These are phyloP conservation scores for Terebella lapidaria DNA, from an alignment of 2,888 invertebrate genomes.

Conservation along the genomic window DNA sequence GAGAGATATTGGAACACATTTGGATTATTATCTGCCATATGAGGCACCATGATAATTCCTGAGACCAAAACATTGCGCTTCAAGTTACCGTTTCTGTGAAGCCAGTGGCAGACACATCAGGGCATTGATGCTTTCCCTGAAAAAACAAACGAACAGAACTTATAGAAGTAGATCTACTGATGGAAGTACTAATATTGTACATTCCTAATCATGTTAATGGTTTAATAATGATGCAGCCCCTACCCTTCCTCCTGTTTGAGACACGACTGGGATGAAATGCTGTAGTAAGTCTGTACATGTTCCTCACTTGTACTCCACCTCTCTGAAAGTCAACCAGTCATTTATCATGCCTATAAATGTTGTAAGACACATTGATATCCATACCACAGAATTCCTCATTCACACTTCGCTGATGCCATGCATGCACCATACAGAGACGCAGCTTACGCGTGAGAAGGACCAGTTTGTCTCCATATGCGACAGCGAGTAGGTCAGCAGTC, in stretches of 20 bases:
- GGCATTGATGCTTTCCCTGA: slow-evolving; percentile 55
- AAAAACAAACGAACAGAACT: slow-evolving; percentile 22
- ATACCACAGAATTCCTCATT: too few species aligned
- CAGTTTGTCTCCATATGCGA: slow-evolving; percentile 65
- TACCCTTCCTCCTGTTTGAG: slow-evolving; percentile 37
- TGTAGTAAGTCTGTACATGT: slow-evolving; percentile 38
- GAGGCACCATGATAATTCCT: too few species aligned
- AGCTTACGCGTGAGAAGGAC: slow-evolving; percentile 62
- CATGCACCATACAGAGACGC: too few species aligned
- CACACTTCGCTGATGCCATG: too few species aligned
- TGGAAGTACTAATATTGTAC: slow-evolving; percentile 7
- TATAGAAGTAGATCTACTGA: background rate
- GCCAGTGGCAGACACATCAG: slow-evolving; percentile 49
- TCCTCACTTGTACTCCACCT: slow-evolving; percentile 43
- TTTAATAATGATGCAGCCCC: too few species aligned
- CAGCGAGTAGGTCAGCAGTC: slow-evolving; percentile 66
- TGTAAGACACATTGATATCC: too few species aligned
- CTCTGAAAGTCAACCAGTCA: slow-evolving; percentile 33
- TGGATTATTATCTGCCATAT: background rate
- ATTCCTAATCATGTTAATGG: too few species aligned
- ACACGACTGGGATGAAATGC: slow-evolving; percentile 34
- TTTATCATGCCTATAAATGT: too few species aligned
- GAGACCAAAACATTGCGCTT: too few species aligned
- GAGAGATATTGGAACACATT: slow-evolving; percentile 25
- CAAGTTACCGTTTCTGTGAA: slow-evolving; percentile 47